Conservation (phyloP, 2,888 invertebrate species). For the Sturmia bella region DNA sequence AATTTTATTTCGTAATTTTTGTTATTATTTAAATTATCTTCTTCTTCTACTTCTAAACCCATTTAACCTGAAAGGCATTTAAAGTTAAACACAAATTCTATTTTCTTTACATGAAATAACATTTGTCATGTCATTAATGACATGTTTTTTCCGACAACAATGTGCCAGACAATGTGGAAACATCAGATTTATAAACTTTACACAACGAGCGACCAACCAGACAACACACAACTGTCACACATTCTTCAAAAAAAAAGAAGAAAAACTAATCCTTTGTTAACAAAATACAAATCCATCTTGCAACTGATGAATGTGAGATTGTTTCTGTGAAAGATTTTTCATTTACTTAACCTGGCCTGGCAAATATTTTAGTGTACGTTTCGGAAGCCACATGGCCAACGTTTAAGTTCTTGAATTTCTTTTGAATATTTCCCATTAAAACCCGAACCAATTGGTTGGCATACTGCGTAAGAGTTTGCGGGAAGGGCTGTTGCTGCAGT, state of each 20-base stretch:
- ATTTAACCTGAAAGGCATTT: neutral
- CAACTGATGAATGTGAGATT: conserved; percentile 23
- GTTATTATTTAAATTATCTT: too few species aligned
- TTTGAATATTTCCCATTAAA: conserved; percentile 4
- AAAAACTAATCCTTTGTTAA: conserved; percentile 44
- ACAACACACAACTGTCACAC: conserved; percentile 12
- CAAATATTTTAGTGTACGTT: too few species aligned
- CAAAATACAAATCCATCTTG: conserved; percentile 36
- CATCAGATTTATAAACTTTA: conserved; percentile 55
- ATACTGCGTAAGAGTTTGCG: neutral
- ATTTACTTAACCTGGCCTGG: conserved; percentile 55
- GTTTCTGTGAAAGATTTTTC: conserved; percentile 42
- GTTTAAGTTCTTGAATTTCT: conserved; percentile 25
- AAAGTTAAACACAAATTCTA: conserved; percentile 15
- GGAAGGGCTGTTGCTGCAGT: conserved; percentile 5
- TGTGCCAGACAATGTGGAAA: conserved; percentile 66
- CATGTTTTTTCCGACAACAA: conserved; percentile 65
- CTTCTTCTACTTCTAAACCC: neutral
- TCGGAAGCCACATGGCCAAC: conserved; percentile 12
- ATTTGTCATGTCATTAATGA: conserved; percentile 72
- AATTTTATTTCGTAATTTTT: too few species aligned
- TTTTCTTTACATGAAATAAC: conserved; percentile 55
- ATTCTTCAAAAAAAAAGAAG: conserved; percentile 7
- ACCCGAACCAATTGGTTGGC: neutral
- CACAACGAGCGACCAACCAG: conserved; percentile 14